Percentiles rank a stretch among this genome's conserved stretches.
Conservation (phyloP, 2,888 invertebrate species). For the Melangyna quadrimaculata region DNA sequence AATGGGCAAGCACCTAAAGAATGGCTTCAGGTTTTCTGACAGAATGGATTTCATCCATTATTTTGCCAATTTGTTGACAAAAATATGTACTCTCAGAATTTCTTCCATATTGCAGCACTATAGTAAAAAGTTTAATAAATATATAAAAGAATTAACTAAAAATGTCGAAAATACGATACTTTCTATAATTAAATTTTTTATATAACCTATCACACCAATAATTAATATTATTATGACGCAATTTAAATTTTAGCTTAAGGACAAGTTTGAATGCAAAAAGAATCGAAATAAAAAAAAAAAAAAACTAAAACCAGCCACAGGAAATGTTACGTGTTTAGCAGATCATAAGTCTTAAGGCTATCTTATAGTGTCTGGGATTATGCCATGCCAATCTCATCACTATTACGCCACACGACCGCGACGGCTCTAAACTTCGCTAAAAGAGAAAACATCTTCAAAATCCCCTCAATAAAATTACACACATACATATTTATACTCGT, state of each 20-base stretch:
- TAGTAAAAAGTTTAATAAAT: too few species aligned
- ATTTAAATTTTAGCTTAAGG: not conserved
- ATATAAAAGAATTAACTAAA: too few species aligned
- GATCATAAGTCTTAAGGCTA: conserved; percentile 21
- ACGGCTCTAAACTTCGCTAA: conserved; percentile 17
- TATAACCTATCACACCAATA: too few species aligned
- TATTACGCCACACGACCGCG: conserved; percentile 34
- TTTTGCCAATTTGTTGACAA: too few species aligned
- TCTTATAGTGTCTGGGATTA: conserved; percentile 16
- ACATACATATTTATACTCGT: not conserved
- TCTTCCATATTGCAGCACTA: too few species aligned
- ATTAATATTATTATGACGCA: not conserved
- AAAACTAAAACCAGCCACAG: conserved; percentile 16
- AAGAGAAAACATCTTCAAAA: conserved; percentile 54
- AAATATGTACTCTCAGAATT: too few species aligned
- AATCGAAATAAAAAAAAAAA: not conserved
- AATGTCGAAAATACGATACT: too few species aligned
- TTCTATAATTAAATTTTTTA: too few species aligned
- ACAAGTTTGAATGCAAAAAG: not conserved
- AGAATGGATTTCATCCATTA: too few species aligned
- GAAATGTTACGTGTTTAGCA: conserved; percentile 30
- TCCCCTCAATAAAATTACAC: not conserved
- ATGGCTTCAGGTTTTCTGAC: too few species aligned
- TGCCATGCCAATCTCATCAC: conserved; percentile 36
- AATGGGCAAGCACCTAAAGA: too few species aligned